phyloP scores from a whole-genome alignment of 2,888 invertebrate genomes.

The Glaucopsyche alexis region DNA sequence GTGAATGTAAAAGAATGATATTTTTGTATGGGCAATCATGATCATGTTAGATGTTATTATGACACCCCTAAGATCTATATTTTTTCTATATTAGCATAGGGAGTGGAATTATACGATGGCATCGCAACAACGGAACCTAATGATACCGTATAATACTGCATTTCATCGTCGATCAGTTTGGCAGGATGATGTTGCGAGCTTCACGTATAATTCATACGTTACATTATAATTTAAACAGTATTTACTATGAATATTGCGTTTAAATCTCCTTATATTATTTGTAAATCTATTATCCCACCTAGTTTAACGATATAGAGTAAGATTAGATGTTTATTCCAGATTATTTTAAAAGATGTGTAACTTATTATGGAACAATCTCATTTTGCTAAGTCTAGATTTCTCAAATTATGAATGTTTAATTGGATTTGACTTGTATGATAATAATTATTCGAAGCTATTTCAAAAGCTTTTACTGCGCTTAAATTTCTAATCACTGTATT shows the following conservation, averaged over 20 bases:
- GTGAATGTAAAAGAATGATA: constrained; percentile 70
- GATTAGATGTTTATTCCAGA: constrained; percentile 49
- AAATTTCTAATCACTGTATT: constrained; percentile 21
- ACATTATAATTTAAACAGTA: constrained; percentile 40
- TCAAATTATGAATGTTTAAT: not conserved
- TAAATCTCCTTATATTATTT: constrained; percentile 45
- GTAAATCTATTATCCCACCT: constrained; percentile 68
- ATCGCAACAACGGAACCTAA: constrained; percentile 1
- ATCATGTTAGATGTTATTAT: constrained; percentile 27
- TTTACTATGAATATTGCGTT: constrained; percentile 43
- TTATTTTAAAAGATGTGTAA: constrained; percentile 32
- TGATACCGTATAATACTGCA: not conserved
- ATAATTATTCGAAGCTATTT: constrained; percentile 12
- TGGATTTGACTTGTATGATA: not conserved
- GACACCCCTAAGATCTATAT: constrained; percentile 28
- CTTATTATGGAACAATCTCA: constrained; percentile 34
- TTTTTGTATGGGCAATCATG: constrained; percentile 72
- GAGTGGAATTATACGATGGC: not conserved
- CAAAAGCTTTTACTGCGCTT: constrained; percentile 26
- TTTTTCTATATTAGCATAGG: constrained; percentile 27
- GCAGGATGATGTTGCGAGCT: not conserved
- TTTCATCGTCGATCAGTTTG: not conserved
- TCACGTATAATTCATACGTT: constrained; percentile 10
- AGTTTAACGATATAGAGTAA: constrained; percentile 68
- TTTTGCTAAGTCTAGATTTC: constrained; percentile 14